Conservation (phyloP, 2,113 vertebrate species). For the Elaphurus davidianus region DNA sequence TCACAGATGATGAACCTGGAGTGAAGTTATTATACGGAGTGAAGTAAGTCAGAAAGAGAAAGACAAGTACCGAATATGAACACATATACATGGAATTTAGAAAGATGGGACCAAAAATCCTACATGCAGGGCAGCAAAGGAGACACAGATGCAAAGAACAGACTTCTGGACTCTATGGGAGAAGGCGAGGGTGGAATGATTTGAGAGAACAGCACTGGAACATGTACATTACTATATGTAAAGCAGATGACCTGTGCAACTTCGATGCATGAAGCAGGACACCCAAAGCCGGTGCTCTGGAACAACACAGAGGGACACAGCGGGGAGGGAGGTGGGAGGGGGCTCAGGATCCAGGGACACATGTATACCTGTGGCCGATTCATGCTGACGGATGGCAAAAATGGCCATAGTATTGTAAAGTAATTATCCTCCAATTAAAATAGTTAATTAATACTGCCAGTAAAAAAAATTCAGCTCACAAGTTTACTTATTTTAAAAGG, state of each 20-base stretch:
- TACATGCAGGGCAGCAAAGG: background rate
- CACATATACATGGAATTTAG: background rate
- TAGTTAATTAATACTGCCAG: background rate
- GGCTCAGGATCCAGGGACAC: background rate
- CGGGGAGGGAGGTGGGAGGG: background rate
- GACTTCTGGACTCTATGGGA: background rate
- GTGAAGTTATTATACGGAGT: background rate
- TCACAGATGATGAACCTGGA: background rate
- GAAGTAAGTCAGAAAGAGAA: background rate
- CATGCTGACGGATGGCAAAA: background rate
- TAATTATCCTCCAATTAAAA: background rate
- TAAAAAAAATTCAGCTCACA: background rate
- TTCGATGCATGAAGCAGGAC: background rate
- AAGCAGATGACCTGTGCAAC: background rate
- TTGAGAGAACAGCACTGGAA: background rate
- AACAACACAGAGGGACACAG: background rate
- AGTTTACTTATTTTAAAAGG: background rate
- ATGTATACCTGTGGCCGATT: background rate
- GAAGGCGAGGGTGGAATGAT: background rate
- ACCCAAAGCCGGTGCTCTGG: background rate
- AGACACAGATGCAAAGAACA: background rate
- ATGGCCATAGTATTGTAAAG: background rate
- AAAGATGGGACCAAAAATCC: rapidly evolving
- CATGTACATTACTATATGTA: background rate
- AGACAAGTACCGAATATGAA: background rate